Evolutionary conservation across 2,797 vertebrate genomes (phyloP), one percentile per base, ranked within the genome.

Genomic region (Bradypodion ventrale): DNA sequence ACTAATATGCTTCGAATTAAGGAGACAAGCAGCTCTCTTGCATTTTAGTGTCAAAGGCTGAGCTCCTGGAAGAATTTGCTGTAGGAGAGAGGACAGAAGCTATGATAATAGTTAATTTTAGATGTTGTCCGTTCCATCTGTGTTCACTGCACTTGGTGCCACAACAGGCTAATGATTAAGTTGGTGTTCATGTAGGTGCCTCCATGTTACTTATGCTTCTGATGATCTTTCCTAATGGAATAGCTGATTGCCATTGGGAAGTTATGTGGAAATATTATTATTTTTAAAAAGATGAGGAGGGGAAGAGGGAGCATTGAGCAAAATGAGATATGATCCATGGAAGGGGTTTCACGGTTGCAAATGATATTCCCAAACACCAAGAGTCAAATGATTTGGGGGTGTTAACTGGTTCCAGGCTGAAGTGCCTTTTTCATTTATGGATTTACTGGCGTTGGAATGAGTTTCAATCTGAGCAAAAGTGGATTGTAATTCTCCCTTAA

Each of bases 161-260:
- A 88, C 92, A 84, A 78, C 52, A 56, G 52, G 15, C 89, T 93
- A 94, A 94, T 92, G 91, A 94, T 87, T 73, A 87, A 89, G 90
- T 94, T 92, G 91, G 93, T 93, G 93, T 94, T 93, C 93, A 92
- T 80, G 88, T 7, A 56, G 85, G 91, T 89, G 87, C 72, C 92
- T 89, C 90, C 63, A 82, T 86, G 88, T 93, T 92, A 93, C 94
- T 91, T 93, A 90, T 82, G 90, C 84, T 88, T 91, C 93, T 93
- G 90, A 92, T 93, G 90, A 92, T 93, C 92, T 92, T 90, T 82
- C 89, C 90, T 92, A 93, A 93, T 92, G 90, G 92, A 92, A 92
- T 93, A 92, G 82, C 87, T 93, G 90, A 94, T 93, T 91, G 90
- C 91, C 90, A 72, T 88, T 49, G 82, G 87, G 84, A 94, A 92